These are phyloP conservation scores for Sinocyclocheilus rhinocerous DNA, from an alignment of 2,113 vertebrate species.

Conservation along the genomic window DNA sequence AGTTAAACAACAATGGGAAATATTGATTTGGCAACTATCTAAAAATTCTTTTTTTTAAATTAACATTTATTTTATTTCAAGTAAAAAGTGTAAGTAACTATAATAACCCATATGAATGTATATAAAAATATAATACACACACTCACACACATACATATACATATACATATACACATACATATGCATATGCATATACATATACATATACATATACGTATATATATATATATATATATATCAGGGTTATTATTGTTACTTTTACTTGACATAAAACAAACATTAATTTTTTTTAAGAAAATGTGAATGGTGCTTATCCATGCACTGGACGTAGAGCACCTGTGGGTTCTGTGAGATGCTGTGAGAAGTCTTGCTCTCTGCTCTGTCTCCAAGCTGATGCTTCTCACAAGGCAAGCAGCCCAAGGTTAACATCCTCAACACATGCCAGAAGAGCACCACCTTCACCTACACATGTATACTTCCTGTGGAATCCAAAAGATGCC, in stretches of 20 bases:
- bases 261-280: too few relatives aligned
- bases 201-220: too few relatives aligned
- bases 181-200: too few relatives aligned
- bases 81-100: background rate
- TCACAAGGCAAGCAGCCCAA: slow-evolving; percentile 62
- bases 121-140: too few relatives aligned
- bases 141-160: too few relatives aligned
- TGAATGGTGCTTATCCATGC: slow-evolving; percentile 49
- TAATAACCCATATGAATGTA: too few relatives aligned
- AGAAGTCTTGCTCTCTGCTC: slow-evolving; percentile 55
- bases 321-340: slow-evolving; percentile 64
- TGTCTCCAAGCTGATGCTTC: slow-evolving; percentile 61
- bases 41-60: too few relatives aligned
- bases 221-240: too few relatives aligned
- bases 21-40: background rate
- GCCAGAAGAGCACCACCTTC: slow-evolving; percentile 32
- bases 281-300: background rate
- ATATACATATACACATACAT: too few relatives aligned
- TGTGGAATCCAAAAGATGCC: slow-evolving; percentile 38
- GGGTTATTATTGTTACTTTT: too few relatives aligned
- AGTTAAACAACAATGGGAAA: background rate
- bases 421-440: slow-evolving; percentile 49
- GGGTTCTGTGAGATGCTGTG: slow-evolving; percentile 55
- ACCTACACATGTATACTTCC: slow-evolving; percentile 46
- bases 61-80: too few relatives aligned